Base-by-base conservation (phyloP, 2,113 vertebrate species). In the Chaetodon auriga region DNA sequence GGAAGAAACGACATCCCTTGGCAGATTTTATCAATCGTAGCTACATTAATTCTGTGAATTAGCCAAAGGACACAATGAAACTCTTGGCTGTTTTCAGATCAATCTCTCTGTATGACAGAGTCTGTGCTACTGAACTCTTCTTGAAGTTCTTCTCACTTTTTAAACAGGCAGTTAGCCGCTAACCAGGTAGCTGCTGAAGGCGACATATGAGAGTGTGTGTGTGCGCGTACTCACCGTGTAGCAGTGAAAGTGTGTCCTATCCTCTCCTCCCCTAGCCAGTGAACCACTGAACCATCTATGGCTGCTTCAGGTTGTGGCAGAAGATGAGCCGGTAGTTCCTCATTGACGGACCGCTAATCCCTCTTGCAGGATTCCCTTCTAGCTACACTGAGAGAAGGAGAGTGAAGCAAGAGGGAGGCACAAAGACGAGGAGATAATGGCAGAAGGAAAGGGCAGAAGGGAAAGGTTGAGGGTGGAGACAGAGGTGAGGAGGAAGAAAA, bases 241-340 rank as follows among this genome's bases (percentile, higher is more conserved):
- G 96, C 96, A 98, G 95, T 95, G 96, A 97, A 96, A 97, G 96
- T 97, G 96, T 95, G 95, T 96, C 95, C 95, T 92, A 95, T 94
- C 94, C 95, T 95, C 95, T 97, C 96, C 97, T 96, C 96, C 96
- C 96, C 96, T 96, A 94, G 95, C 96, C 96, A 96, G 95, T 96
- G 95, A 97, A 97, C 92, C 95, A 94, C 94, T 95, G 90, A 96
- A 96, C 95, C 97, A 97, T 97, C 98, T 99, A 99, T 96, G 98
- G 98, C 94, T 99, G 98, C 97, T 99, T 99, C 95, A 99, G 98
- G 96, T 99, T 99, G 96, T 99, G 98, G 96, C 98, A 99, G 95
- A 99, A 99, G 97, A 99, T 99, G 95, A 99, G 97, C 97, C 98
- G 97, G 96, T 99, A 99, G 97, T 99, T 99, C 98, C 98, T 99